Conservation (phyloP, 1,140 invertebrate genomes). For the Mamestra configurata region DNA sequence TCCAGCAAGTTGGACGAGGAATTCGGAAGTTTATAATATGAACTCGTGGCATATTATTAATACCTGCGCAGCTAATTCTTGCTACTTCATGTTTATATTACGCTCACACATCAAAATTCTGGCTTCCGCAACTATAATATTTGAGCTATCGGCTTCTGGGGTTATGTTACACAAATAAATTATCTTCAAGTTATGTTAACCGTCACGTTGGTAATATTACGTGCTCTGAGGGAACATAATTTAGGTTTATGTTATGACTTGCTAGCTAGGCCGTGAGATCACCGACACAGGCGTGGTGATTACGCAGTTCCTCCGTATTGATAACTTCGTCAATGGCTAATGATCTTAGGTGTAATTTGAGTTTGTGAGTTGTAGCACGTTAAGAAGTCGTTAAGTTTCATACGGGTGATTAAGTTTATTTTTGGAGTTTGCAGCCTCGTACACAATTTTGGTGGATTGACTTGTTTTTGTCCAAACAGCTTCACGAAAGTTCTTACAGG, state of each 20-base stretch:
- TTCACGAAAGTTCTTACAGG: background rate
- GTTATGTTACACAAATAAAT: slow-evolving; percentile 26
- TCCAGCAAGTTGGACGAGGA: background rate
- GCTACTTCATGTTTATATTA: background rate
- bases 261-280: slow-evolving; percentile 21
- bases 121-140: background rate
- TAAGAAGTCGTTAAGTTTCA: background rate
- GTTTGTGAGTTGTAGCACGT: background rate
- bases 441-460: background rate
- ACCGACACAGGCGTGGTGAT: slow-evolving; percentile 23
- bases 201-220: slow-evolving; percentile 36
- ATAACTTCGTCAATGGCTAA: slow-evolving; percentile 26
- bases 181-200: slow-evolving; percentile 31
- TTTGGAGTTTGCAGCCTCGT: background rate
- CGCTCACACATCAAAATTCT: background rate
- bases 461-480: background rate
- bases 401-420: background rate
- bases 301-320: slow-evolving; percentile 17
- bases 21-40: background rate
- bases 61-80: background rate
- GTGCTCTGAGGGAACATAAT: slow-evolving; percentile 35
- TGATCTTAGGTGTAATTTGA: slow-evolving; percentile 29
- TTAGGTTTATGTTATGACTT: slow-evolving; percentile 41
- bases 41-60: background rate
- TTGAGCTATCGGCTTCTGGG: slow-evolving; percentile 6